Conservation (phyloP, 2,797 vertebrate species). For the Melanotaenia parkinsoni region DNA sequence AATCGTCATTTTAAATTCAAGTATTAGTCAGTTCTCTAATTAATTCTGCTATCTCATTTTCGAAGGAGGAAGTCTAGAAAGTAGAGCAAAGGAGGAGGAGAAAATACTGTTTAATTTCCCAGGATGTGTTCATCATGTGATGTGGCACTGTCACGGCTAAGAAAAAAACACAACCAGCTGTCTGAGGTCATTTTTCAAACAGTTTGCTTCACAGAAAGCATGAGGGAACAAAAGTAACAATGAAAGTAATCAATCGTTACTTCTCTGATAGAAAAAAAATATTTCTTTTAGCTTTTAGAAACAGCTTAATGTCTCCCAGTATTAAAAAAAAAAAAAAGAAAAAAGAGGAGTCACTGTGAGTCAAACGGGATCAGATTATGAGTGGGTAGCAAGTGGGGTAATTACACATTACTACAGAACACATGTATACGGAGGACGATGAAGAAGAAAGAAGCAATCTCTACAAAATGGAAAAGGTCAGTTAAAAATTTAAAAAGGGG, state of each 20-base stretch:
- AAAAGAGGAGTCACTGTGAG: conserved; percentile 38
- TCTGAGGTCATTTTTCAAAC: not conserved
- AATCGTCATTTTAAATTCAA: conserved; percentile 39
- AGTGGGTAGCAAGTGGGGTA: conserved; percentile 61
- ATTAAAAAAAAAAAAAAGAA: conserved; percentile 37
- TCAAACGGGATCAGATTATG: conserved; percentile 73
- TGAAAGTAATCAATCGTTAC: conserved; percentile 53
- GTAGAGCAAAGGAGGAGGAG: not conserved
- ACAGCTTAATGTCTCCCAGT: conserved; percentile 65
- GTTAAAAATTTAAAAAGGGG: conserved; percentile 14
- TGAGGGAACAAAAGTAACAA: conserved; percentile 43
- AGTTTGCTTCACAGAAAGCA: conserved; percentile 22
- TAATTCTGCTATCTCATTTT: conserved; percentile 25
- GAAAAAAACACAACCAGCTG: not conserved
- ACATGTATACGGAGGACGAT: not conserved
- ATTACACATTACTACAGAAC: conserved; percentile 49
- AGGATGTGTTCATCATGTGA: conserved; percentile 13
- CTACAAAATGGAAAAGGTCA: not conserved
- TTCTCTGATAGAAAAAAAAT: conserved; percentile 39
- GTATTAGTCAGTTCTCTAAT: conserved; percentile 38
- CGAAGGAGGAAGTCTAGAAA: not conserved
- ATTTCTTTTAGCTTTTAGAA: conserved; percentile 52
- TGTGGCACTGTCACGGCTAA: not conserved
- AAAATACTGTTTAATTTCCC: conserved; percentile 2
- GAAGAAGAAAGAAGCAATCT: not conserved